Evolutionary conservation across 2,888 invertebrate genomes (phyloP).

Genomic region (Automeris io): DNA sequence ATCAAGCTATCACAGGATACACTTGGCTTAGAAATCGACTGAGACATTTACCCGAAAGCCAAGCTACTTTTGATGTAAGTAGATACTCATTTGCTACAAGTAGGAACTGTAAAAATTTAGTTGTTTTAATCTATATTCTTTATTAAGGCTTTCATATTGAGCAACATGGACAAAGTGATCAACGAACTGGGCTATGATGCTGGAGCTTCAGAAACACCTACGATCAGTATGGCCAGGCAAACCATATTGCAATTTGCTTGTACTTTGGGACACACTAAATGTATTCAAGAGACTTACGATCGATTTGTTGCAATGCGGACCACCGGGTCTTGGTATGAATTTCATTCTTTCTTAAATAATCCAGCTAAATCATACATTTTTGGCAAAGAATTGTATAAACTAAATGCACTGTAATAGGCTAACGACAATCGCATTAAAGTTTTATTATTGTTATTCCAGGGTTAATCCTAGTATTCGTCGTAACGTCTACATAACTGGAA

Average conservation of each 20-base stretch:
- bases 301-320: slow-evolving; percentile 38
- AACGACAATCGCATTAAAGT: too few species aligned
- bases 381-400: too few species aligned
- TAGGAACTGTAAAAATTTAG: neutral
- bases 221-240: slow-evolving; percentile 62
- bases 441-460: slow-evolving; percentile 30
- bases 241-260: slow-evolving; percentile 81
- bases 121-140: slow-evolving; percentile 3
- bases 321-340: slow-evolving; percentile 26
- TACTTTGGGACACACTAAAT: slow-evolving; percentile 72
- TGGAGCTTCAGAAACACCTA: slow-evolving; percentile 37
- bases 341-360: neutral
- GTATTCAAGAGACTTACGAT: slow-evolving; percentile 58
- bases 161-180: slow-evolving; percentile 50
- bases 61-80: slow-evolving; percentile 57
- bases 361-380: too few species aligned
- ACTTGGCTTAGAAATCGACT: slow-evolving; percentile 58
- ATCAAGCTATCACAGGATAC: slow-evolving; percentile 53
- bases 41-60: slow-evolving; percentile 45
- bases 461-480: slow-evolving; percentile 77
- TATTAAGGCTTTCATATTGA: slow-evolving; percentile 41
- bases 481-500: slow-evolving; percentile 78
- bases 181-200: slow-evolving; percentile 41
- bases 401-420: too few species aligned
- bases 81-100: neutral